phyloP scores from a whole-genome alignment of 2,113 vertebrate genomes.

The Synchiropus splendidus region DNA sequence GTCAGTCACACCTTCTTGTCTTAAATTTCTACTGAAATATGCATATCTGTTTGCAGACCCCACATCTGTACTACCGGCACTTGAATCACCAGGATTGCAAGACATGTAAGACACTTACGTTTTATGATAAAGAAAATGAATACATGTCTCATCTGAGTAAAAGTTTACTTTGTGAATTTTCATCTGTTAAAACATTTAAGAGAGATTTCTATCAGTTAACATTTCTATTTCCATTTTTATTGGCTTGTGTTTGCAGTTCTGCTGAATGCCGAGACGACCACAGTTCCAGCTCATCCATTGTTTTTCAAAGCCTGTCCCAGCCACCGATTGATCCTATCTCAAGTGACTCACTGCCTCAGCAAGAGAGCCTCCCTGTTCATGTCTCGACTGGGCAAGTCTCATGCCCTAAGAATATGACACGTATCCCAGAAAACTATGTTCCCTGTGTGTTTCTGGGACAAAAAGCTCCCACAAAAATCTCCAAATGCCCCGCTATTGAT shows the following conservation, averaged over 20 bases:
- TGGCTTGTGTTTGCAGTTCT: constrained; percentile 17
- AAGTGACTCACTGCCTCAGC: constrained; percentile 2
- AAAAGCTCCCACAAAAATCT: neutral
- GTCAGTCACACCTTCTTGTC: neutral
- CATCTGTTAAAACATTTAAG: no score
- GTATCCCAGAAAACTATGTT: constrained; percentile 54
- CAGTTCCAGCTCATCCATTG: constrained; percentile 68
- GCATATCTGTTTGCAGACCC: constrained; percentile 28
- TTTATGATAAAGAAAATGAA: neutral
- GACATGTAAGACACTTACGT: constrained; percentile 36
- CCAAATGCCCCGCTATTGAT: constrained; percentile 48
- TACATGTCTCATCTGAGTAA: neutral
- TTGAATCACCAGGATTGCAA: constrained; percentile 37
- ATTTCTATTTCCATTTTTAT: neutral
- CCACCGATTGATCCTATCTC: constrained; percentile 12
- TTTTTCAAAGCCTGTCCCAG: constrained; percentile 73
- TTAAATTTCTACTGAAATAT: neutral
- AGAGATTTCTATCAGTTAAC: no score
- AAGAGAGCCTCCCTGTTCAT: constrained; percentile 4
- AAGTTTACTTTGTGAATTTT: no score
- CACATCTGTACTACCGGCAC: constrained; percentile 39
- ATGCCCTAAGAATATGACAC: constrained; percentile 43
- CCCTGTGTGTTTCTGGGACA: constrained; percentile 68
- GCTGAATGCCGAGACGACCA: constrained; percentile 53
- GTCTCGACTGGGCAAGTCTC: constrained; percentile 27